Conservation (phyloP, 23 tunicate species). For the Phallusia fumigata region DNA sequence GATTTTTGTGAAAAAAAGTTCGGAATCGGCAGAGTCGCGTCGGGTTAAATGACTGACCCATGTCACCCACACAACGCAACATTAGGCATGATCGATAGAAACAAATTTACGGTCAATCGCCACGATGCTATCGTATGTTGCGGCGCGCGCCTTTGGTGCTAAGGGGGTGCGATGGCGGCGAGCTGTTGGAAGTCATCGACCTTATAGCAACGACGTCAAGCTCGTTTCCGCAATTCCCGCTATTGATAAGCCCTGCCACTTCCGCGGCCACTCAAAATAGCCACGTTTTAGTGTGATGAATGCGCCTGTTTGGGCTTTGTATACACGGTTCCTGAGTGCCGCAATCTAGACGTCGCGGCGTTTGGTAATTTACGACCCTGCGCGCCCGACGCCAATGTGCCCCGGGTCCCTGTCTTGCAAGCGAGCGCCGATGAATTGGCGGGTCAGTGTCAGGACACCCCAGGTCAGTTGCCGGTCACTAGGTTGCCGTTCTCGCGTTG, state of each 20-base stretch:
- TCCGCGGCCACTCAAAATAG: slow-evolving; percentile 7
- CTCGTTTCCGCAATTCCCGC: background rate
- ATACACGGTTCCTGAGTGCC: background rate
- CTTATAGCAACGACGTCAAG: background rate
- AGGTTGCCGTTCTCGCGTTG: background rate
- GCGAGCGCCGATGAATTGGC: slow-evolving; percentile 3
- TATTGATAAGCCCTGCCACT: background rate
- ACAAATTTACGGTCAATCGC: background rate
- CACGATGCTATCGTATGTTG: background rate
- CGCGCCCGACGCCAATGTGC: background rate
- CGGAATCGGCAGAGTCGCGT: no score
- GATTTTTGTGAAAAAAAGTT: no score
- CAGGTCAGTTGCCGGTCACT: background rate
- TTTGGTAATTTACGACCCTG: slow-evolving; percentile 5
- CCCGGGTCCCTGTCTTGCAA: background rate
- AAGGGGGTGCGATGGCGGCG: background rate
- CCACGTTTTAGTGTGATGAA: slow-evolving; percentile 5
- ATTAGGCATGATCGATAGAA: no score
- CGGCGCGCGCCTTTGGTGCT: background rate
- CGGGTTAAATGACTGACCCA: no score
- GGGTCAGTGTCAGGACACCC: background rate
- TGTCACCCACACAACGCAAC: no score
- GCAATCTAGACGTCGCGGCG: background rate
- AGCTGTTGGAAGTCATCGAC: background rate
- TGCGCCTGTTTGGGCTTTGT: background rate